Base-by-base conservation (phyloP, 2,797 vertebrate species). In the Melanotaenia pygmaea region DNA sequence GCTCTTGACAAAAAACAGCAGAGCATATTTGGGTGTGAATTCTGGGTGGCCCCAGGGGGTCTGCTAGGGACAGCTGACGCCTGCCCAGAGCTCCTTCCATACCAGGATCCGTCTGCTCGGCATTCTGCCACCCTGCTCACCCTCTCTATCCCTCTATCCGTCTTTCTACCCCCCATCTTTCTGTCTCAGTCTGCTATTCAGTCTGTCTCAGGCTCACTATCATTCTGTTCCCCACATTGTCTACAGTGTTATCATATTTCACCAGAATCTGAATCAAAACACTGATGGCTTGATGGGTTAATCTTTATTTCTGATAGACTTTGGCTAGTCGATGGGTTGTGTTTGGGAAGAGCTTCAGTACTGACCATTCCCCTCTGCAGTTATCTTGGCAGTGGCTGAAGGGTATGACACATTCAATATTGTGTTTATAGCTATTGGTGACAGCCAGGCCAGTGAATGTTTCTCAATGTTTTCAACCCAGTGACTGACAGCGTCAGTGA, bases 41-140 rank as follows among this genome's bases (percentile, higher is more conserved):
- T 90, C 83, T 80, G 77, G 77, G 83, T 54, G 81, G 82, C 85
- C 82, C 83, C 86, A 72, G 88, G 92, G 84, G 89, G 88, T 90
- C 88, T 86, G 81, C 76, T 70, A 85, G 77, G 89, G 87, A 91
- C 93, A 94, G 91, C 91, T 93, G 92, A 93, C 78, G 90, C 92
- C 90, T 87, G 89, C 88, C 81, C 86, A 89, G 81, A 86, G 81
- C 90, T 86, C 89, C 82, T 81, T 85, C 88, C 89, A 88, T 90
- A 90, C 88, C 87, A 92, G 85, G 84, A 88, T 85, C 90, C 89
- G 86, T 93, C 90, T 92, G 88, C 87, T 92, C 88, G 78, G 88
- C 86, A 87, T 90, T 90, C 85, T 91, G 90, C 88, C 91, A 93
- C 86, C 75, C 81, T 73, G 87, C 80, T 84, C 85, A 84, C 88